Conservation (phyloP, 2,113 vertebrate species). For the Seriola dumerili region DNA sequence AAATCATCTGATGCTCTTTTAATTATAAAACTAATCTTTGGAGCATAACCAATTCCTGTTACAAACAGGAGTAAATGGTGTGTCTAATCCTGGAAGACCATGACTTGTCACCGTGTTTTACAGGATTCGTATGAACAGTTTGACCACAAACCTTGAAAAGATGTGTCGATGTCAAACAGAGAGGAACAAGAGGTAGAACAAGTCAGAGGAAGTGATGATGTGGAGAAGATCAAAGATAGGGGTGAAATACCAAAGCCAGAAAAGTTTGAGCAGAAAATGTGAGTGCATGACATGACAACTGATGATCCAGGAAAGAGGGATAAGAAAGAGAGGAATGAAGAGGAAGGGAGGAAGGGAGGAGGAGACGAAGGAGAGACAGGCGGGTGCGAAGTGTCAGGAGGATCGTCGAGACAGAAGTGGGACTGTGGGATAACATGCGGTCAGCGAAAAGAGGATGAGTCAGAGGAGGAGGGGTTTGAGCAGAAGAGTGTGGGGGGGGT, state of each 20-base stretch:
- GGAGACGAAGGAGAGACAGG: constrained; percentile 12
- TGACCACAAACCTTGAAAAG: no score
- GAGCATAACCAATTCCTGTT: no score
- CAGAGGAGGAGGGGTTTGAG: constrained; percentile 27
- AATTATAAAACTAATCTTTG: no score
- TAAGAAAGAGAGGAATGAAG: background rate
- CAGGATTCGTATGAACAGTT: no score
- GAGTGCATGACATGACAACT: constrained; percentile 8
- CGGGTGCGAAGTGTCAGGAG: constrained; percentile 36
- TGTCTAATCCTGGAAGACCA: no score
- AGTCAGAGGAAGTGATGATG: background rate
- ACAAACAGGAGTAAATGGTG: no score
- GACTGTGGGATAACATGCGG: constrained; percentile 39
- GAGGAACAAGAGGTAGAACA: background rate
- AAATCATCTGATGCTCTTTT: no score
- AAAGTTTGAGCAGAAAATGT: background rate
- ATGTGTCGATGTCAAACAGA: no score
- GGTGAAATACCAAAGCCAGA: background rate
- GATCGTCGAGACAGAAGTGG: constrained; percentile 32
- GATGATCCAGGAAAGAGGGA: constrained; percentile 17
- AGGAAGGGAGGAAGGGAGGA: background rate
- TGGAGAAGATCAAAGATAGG: background rate
- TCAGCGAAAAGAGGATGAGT: constrained; percentile 60
- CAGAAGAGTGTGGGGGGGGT: background rate
- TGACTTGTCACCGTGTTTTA: no score